A percentile compares a stretch with the other conserved stretches of the same genome.
Conservation (phyloP, 2,888 invertebrate species). For the Hirtodrosophila histrioides region DNA sequence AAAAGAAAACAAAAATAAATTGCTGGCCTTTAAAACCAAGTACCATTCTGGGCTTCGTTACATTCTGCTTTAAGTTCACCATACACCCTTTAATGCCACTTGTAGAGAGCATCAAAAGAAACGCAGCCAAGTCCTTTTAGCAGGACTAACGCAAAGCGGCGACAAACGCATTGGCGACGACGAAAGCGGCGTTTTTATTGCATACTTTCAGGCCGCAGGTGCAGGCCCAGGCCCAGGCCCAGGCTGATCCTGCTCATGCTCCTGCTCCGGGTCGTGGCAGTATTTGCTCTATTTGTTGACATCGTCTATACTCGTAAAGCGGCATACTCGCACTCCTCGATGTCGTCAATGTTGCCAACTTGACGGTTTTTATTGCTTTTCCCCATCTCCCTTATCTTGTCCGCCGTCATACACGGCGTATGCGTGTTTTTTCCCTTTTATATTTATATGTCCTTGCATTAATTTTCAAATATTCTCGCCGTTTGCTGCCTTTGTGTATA, state of each 20-base stretch:
- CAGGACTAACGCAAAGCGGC: constrained; percentile 59
- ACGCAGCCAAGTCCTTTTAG: constrained; percentile 29
- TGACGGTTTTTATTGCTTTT: constrained; percentile 67
- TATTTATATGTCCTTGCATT: constrained; percentile 50
- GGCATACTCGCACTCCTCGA: constrained; percentile 21
- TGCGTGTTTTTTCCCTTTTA: constrained; percentile 42
- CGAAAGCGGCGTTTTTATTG: constrained; percentile 56
- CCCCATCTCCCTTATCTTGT: constrained; percentile 11
- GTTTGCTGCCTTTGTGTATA: constrained; percentile 36
- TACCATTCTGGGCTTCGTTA: no score
- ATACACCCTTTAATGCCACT: background rate
- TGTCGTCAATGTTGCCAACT: constrained; percentile 58
- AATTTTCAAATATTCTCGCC: constrained; percentile 59
- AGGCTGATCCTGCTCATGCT: constrained; percentile 1
- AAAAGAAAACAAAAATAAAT: no score
- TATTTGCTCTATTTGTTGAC: constrained; percentile 63
- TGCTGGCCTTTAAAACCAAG: no score
- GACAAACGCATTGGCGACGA: constrained; percentile 38
- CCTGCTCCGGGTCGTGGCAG: constrained; percentile 11
- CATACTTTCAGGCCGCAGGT: constrained; percentile 64
- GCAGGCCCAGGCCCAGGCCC: constrained; percentile 7
- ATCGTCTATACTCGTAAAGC: constrained; percentile 47
- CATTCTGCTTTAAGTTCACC: background rate
- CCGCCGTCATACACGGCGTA: constrained; percentile 46
- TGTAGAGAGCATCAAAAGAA: constrained; percentile 34